These are phyloP conservation scores for Hypselothyrea guttata DNA, from an alignment of 2,888 invertebrate genomes.

Conservation along the genomic window DNA sequence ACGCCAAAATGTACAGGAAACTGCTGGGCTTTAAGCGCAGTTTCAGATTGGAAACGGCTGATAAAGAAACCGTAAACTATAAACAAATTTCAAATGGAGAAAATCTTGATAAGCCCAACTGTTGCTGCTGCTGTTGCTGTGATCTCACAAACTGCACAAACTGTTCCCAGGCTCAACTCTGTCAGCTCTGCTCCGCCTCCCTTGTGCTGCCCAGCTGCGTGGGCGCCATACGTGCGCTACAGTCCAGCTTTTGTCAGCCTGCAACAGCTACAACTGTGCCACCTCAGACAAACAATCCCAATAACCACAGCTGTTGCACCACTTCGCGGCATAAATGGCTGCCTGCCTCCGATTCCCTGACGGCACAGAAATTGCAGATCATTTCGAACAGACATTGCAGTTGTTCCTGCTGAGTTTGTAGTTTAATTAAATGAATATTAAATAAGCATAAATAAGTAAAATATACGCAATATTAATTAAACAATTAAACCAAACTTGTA, in stretches of 20 bases:
- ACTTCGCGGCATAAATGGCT: constrained; percentile 22
- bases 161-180: constrained; percentile 22
- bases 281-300: constrained; percentile 54
- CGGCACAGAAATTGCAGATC: constrained; percentile 26
- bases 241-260: constrained; percentile 48
- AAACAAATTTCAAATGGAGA: constrained; percentile 36
- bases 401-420: constrained; percentile 10
- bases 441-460: too few species aligned
- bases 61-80: constrained; percentile 33
- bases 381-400: constrained; percentile 20
- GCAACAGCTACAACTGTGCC: constrained; percentile 64
- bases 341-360: constrained; percentile 9
- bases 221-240: constrained; percentile 81
- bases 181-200: constrained; percentile 55
- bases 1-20: constrained; percentile 76
- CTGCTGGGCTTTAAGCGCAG: constrained; percentile 70
- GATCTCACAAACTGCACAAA: neutral
- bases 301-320: constrained; percentile 27
- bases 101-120: neutral
- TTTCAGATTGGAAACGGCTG: constrained; percentile 20
- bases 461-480: too few species aligned
- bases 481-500: too few species aligned
- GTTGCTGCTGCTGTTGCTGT: constrained; percentile 10
- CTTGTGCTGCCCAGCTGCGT: constrained; percentile 81
- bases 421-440: neutral